A percentile compares a stretch with the other conserved stretches of the same genome.
These are phyloP conservation scores for Spea bombifrons DNA, from an alignment of 2,113 vertebrate species.

Conservation along the genomic window DNA sequence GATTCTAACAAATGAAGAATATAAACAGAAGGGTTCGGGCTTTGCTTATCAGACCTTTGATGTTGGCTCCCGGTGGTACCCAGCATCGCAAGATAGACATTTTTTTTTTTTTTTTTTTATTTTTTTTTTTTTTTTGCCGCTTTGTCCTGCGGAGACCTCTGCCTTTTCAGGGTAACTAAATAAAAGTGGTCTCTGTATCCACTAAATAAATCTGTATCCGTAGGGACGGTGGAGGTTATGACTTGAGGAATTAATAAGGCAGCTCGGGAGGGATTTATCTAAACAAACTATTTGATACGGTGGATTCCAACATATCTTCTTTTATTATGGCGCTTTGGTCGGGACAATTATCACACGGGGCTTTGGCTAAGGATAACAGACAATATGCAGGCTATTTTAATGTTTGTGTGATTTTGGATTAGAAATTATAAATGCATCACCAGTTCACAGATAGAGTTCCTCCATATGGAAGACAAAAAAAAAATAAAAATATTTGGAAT, in stretches of 20 bases:
- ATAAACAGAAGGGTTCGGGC: not conserved
- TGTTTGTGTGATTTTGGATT: no score
- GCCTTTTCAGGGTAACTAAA: not conserved
- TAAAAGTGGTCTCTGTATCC: not conserved
- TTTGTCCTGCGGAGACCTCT: constrained; percentile 12
- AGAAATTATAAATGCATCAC: no score
- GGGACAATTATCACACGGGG: no score
- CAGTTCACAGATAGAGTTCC: no score
- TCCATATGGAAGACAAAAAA: no score
- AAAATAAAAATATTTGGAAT: no score
- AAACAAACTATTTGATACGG: not conserved
- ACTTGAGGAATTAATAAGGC: not conserved
- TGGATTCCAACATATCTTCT: not conserved
- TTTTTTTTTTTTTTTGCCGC: no score
- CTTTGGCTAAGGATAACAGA: no score
- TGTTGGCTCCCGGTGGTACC: constrained; percentile 23
- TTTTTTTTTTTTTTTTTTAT: no score
- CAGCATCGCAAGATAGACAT: constrained; percentile 11
- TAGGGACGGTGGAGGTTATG: not conserved
- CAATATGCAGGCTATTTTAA: no score
- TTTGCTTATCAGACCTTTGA: constrained; percentile 18
- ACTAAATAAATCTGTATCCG: not conserved
- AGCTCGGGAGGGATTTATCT: not conserved
- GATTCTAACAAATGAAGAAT: constrained; percentile 10
- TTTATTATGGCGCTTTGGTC: no score